These are phyloP conservation scores for Sternarchorhynchus goeldii DNA, from an alignment of 2,797 vertebrate genomes.

Conservation along the genomic window DNA sequence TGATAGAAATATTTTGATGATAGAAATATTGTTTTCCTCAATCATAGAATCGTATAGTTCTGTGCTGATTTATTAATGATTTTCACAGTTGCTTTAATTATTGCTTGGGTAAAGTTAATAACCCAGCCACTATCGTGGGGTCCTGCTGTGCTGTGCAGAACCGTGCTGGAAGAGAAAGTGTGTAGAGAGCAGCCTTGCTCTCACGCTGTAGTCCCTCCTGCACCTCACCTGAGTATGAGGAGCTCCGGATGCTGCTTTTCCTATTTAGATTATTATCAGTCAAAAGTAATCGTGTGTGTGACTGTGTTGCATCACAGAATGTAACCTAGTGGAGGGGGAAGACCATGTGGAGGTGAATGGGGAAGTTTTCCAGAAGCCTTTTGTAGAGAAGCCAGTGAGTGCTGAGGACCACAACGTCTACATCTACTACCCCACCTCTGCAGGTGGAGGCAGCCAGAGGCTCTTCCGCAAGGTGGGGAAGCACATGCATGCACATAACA, in stretches of 20 bases:
- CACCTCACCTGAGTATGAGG: too few species aligned
- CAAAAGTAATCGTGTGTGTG: background rate
- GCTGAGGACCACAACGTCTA: conserved; percentile 92
- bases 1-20: background rate
- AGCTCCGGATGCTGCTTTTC: too few species aligned
- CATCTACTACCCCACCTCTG: conserved; percentile 90
- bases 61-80: too few species aligned
- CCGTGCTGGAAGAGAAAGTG: too few species aligned
- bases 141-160: too few species aligned
- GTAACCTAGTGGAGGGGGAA: conserved; percentile 87
- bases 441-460: conserved; percentile 86
- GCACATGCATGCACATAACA: background rate
- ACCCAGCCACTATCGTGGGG: too few species aligned
- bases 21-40: conserved; percentile 5
- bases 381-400: conserved; percentile 89
- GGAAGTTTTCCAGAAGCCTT: conserved; percentile 88
- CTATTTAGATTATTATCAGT: too few species aligned
- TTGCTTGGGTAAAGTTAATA: too few species aligned
- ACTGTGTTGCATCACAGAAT: conserved; percentile 71
- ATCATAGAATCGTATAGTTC: too few species aligned
- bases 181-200: too few species aligned
- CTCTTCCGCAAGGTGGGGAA: conserved; percentile 84
- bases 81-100: too few species aligned
- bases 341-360: conserved; percentile 90
- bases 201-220: too few species aligned